phyloP scores from a whole-genome alignment of 2,113 vertebrate genomes.

The Bos indicus region DNA sequence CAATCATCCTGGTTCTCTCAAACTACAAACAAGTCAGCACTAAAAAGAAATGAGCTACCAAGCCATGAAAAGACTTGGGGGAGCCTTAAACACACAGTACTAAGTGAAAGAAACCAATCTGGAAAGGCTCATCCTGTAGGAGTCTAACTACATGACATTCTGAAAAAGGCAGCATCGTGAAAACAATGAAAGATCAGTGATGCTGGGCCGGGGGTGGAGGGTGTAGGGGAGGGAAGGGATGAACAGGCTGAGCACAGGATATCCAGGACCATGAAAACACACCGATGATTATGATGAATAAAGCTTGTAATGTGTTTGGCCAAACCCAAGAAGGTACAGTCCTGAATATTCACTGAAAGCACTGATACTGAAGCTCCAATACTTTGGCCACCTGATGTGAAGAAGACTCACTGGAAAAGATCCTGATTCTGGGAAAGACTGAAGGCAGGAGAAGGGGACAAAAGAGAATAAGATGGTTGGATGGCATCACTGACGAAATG shows the following conservation, averaged over 20 bases:
- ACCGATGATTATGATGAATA: not conserved
- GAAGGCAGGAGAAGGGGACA: fast-evolving
- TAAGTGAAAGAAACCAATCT: not conserved
- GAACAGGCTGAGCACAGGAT: not conserved
- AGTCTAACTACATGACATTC: not conserved
- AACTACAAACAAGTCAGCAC: not conserved
- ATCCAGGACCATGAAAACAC: not conserved
- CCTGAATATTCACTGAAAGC: not conserved
- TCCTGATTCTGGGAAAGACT: not conserved
- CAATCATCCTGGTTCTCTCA: not conserved
- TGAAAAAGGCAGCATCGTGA: not conserved
- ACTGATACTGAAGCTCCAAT: not conserved
- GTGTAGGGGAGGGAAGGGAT: not conserved
- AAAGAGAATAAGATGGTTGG: not conserved
- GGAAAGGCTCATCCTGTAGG: not conserved
- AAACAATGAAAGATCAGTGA: not conserved
- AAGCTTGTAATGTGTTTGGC: not conserved
- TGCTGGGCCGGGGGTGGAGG: not conserved
- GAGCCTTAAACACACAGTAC: not conserved
- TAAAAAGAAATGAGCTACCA: not conserved
- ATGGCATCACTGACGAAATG: not conserved
- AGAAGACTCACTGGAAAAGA: not conserved
- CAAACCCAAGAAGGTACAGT: not conserved
- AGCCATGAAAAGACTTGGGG: not conserved
- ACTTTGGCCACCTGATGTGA: not conserved